Evolutionary conservation across 2,797 vertebrate genomes (phyloP).

Genomic region (Sarcoramphus papa): DNA sequence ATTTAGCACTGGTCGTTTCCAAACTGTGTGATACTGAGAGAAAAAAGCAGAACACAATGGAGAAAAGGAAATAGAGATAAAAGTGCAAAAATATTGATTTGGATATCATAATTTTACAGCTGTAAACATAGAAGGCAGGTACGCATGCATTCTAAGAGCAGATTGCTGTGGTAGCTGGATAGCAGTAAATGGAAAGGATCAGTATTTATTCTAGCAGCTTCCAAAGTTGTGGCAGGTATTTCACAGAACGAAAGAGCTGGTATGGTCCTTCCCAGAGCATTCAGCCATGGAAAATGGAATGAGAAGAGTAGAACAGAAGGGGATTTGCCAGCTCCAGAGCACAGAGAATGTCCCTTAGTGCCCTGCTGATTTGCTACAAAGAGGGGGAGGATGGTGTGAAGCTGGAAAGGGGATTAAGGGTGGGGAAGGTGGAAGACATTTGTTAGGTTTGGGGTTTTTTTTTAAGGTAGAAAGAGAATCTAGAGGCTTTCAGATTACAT

Average conservation of each 20-base stretch:
- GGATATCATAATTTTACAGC: not conserved
- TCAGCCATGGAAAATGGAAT: not conserved
- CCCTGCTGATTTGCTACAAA: fast-evolving
- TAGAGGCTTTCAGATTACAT: not conserved
- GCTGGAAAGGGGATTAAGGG: not conserved
- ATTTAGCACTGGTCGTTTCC: not conserved
- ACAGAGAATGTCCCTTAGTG: not conserved
- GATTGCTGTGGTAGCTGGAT: not conserved
- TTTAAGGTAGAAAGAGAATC: not conserved
- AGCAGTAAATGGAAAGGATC: not conserved
- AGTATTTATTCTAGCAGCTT: not conserved
- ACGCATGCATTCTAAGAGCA: not conserved
- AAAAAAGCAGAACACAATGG: not conserved
- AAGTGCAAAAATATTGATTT: not conserved
- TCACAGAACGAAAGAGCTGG: not conserved
- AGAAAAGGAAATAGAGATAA: not conserved
- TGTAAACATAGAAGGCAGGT: not conserved
- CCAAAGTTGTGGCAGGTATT: not conserved
- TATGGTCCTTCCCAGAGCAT: not conserved
- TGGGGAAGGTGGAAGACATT: not conserved
- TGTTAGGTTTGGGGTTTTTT: not conserved
- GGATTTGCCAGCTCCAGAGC: not conserved
- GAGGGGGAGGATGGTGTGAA: not conserved
- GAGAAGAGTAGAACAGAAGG: not conserved
- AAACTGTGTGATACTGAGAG: not conserved